Evolutionary conservation across 1,140 invertebrate species (phyloP), one percentile per base, ranked within the genome.

Genomic region (Drosophila takahashii): DNA sequence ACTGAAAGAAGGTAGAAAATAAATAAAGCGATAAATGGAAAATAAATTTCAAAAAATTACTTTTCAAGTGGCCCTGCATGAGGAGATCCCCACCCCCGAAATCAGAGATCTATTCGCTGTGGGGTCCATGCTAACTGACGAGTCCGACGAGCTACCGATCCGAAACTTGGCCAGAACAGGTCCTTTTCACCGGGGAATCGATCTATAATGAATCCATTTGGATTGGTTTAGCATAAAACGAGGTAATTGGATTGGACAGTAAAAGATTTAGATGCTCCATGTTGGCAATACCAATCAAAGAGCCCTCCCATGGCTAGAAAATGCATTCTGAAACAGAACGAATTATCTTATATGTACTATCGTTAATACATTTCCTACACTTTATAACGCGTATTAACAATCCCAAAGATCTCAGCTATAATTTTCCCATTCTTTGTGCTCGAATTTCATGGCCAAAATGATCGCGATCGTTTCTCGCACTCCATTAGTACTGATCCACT

Each of bases 21-120:
- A 89, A 87, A 87, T 89, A 89, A 87, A 87, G 79, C 84, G 81
- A 87, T 89, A 87, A 87, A 87, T 87, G 70, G 66, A 83, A 89
- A 87, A 87, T 79, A 87, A 89, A 87, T 89, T 89, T 86, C 52
- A 48, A 71, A 70, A 86, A 87, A 87, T 83, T 87, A 79, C 75
- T 89, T 79, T 89, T 87, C 84, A 89, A 87, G 83, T 89, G 84
- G 84, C 48, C 62, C 32, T 27, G 47, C 36, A 32, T 64, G 29
- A 42, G 22, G 36, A 62, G 36, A 48, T 15, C 61, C 44, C 54
- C 65, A n/a, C 42, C 59, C 29, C 34, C 51, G 32, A 39, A n/a
- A 26, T 22, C 50, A 5, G 4, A 53, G 34, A 13, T 50, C 44
- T 51, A 29, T 62, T 60, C 56, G 36, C 22, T 64, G 60, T 41